A percentile compares a stretch with the other conserved stretches of the same genome.
Evolutionary conservation across 2,113 vertebrate species (phyloP).

Genomic region (Gopherus flavomarginatus): DNA sequence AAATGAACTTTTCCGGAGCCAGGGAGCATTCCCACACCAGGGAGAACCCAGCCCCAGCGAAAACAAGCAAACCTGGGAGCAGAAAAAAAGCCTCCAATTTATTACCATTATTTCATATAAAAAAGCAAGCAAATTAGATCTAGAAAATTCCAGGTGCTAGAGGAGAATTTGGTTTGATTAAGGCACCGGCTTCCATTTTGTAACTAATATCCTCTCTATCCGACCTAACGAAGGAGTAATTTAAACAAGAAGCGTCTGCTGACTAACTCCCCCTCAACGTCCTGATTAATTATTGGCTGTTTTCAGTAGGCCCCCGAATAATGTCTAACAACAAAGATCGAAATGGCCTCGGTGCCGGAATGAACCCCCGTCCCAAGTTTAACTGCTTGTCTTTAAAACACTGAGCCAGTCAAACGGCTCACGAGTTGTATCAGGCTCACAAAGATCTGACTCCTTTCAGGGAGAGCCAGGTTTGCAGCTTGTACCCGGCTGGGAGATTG

Average conservation of each 20-base stretch:
- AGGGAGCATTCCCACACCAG: not conserved
- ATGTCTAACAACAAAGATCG: not conserved
- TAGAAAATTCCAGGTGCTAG: not conserved
- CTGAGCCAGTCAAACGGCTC: not conserved
- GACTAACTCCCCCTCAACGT: not conserved
- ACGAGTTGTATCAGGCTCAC: not conserved
- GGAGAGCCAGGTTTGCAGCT: not conserved
- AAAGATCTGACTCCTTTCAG: not conserved
- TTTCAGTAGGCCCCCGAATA: not conserved
- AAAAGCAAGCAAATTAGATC: not conserved
- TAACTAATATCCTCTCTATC: not conserved
- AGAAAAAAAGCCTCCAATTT: not conserved
- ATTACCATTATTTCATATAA: not conserved
- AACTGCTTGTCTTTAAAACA: not conserved
- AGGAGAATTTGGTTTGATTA: not conserved
- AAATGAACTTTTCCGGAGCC: not conserved
- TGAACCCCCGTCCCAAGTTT: not conserved
- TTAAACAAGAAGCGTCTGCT: not conserved
- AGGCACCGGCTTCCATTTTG: not conserved
- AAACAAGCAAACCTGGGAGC: not conserved
- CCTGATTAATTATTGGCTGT: not conserved
- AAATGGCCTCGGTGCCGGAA: not conserved
- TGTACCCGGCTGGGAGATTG: not conserved
- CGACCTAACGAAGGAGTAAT: not conserved
- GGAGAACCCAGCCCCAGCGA: fast-evolving